A percentile compares a stretch with the other conserved stretches of the same genome.
These are phyloP conservation scores for Drosophila longiperda DNA, from an alignment of 2,888 invertebrate species.

Conservation along the genomic window DNA sequence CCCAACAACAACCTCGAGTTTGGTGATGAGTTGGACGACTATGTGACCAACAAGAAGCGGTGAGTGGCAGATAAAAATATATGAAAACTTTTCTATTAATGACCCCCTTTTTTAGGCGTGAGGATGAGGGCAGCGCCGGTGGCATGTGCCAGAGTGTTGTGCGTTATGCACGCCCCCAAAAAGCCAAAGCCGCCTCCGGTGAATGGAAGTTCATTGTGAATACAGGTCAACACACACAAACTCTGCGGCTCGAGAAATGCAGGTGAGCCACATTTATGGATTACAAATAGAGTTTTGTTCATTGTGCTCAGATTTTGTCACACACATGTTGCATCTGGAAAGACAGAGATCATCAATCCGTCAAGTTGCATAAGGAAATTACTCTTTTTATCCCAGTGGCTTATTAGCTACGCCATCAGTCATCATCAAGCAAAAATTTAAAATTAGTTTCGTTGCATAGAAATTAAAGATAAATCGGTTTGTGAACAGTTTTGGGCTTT, in stretches of 20 bases:
- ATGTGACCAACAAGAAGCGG: constrained; percentile 79
- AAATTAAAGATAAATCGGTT: background rate
- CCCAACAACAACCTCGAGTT: constrained; percentile 82
- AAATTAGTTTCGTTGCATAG: background rate
- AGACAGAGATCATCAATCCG: constrained; percentile 6
- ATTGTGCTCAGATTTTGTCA: background rate
- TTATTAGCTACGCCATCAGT: constrained; percentile 20
- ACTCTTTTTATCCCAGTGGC: constrained; percentile 18
- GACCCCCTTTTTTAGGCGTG: constrained; percentile 85
- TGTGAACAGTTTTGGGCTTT: background rate
- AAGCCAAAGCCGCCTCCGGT: constrained; percentile 92
- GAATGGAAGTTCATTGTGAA: constrained; percentile 95
- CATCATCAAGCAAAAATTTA: background rate
- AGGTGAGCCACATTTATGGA: constrained; percentile 84
- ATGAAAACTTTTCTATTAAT: background rate
- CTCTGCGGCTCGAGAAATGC: constrained; percentile 92
- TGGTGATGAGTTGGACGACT: constrained; percentile 83
- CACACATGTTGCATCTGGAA: background rate
- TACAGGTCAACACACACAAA: constrained; percentile 93
- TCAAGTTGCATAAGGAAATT: constrained; percentile 3
- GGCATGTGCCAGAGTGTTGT: constrained; percentile 92
- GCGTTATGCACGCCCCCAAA: constrained; percentile 92
- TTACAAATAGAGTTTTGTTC: background rate
- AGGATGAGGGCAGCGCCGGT: constrained; percentile 87
- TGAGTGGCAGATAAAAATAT: constrained; percentile 32